These are phyloP conservation scores for Heterotis niloticus DNA, from an alignment of 2,113 vertebrate genomes.

Conservation along the genomic window DNA sequence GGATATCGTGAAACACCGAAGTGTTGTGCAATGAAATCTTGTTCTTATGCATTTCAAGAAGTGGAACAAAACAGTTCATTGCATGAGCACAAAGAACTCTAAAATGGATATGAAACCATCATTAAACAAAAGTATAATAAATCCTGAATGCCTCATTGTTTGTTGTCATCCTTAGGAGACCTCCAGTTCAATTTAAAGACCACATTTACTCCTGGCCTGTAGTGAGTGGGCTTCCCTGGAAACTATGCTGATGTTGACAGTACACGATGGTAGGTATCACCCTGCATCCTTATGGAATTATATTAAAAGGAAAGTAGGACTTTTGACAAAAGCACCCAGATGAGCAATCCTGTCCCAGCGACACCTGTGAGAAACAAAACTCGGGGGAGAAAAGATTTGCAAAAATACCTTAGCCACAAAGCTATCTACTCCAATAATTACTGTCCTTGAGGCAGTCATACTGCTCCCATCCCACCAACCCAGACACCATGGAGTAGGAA, in stretches of 20 bases:
- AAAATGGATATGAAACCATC: too few species aligned
- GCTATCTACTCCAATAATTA: slow-evolving; percentile 20
- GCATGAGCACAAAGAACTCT: too few species aligned
- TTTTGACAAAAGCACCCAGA: too few species aligned
- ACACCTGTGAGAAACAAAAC: not conserved
- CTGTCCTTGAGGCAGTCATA: not conserved
- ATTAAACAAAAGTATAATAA: too few species aligned
- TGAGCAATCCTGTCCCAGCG: not conserved
- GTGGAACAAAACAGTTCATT: too few species aligned
- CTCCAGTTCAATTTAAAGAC: too few species aligned
- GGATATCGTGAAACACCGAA: too few species aligned
- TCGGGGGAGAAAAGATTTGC: not conserved
- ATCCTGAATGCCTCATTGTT: too few species aligned
- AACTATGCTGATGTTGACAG: not conserved
- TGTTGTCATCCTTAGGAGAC: too few species aligned
- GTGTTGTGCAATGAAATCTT: too few species aligned
- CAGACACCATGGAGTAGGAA: not conserved
- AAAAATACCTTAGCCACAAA: slow-evolving; percentile 27
- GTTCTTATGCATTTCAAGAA: too few species aligned
- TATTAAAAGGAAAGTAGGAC: slow-evolving; percentile 3
- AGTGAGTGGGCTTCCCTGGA: not conserved
- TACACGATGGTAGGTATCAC: not conserved
- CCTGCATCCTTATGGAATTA: not conserved
- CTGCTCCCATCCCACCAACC: not conserved
- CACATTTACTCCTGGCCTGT: not conserved